Conservation (phyloP, 1,140 invertebrate species). For the Nasonia giraulti region DNA sequence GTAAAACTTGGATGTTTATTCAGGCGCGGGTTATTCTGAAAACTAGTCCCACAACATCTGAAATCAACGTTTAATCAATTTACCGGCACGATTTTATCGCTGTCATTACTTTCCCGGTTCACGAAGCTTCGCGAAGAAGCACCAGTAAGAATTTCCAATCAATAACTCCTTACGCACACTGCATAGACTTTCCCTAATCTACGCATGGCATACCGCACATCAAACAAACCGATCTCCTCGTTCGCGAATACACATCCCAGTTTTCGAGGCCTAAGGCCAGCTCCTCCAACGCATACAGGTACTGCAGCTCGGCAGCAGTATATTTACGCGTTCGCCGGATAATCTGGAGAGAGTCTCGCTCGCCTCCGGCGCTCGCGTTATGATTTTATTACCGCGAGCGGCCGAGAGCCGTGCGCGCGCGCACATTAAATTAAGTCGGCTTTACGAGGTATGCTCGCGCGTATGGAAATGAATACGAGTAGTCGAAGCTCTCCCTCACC, state of each 20-base stretch:
- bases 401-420: slow-evolving; percentile 41
- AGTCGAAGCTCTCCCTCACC: not conserved
- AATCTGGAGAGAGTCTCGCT: slow-evolving; percentile 47
- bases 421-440: slow-evolving; percentile 68
- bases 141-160: too few relatives aligned
- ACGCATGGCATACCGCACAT: too few relatives aligned
- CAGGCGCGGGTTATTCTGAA: not conserved
- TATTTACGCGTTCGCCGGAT: slow-evolving; percentile 49
- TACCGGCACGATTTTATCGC: not conserved
- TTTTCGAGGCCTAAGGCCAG: not conserved
- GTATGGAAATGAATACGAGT: slow-evolving; percentile 31
- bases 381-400: slow-evolving; percentile 62
- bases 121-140: too few relatives aligned
- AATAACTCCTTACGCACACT: too few relatives aligned
- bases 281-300: not conserved
- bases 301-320: not conserved
- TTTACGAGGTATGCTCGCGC: slow-evolving; percentile 66
- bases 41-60: not conserved
- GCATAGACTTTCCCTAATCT: too few relatives aligned
- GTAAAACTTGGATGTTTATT: not conserved
- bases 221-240: not conserved
- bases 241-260: not conserved
- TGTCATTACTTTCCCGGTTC: too few relatives aligned
- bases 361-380: slow-evolving; percentile 51
- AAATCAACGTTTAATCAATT: not conserved